phyloP scores from a whole-genome alignment of 2,888 invertebrate genomes.

The Pomacea canaliculata region DNA sequence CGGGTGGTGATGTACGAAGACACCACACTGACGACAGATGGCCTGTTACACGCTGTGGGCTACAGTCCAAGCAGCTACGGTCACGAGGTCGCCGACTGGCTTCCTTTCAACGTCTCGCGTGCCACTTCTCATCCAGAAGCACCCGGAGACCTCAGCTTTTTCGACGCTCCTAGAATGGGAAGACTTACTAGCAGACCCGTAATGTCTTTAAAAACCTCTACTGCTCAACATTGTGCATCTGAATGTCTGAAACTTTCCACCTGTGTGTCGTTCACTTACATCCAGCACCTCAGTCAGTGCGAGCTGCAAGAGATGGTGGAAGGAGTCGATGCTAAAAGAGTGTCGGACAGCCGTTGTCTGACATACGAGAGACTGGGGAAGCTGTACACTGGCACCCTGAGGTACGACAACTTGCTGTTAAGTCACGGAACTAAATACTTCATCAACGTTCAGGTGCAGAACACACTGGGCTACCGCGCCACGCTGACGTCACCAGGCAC shows the following conservation, averaged over 20 bases:
- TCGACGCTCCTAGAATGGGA: background rate
- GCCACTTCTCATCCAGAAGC: background rate
- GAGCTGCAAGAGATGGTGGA: background rate
- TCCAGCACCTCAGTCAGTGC: background rate
- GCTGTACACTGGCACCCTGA: background rate
- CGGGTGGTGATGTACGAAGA: slow-evolving; percentile 51
- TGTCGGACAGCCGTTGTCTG: background rate
- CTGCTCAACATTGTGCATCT: background rate
- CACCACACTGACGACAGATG: slow-evolving; percentile 37
- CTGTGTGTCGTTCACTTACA: slow-evolving; percentile 2
- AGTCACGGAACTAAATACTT: slow-evolving; percentile 6
- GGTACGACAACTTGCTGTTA: background rate
- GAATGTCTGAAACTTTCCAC: background rate
- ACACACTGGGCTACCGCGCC: slow-evolving; percentile 5
- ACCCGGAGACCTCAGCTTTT: slow-evolving; percentile 17
- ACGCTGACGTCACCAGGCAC: slow-evolving; percentile 2
- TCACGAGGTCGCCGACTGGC: slow-evolving; percentile 36
- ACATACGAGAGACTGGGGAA: slow-evolving; percentile 12
- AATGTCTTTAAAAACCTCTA: background rate
- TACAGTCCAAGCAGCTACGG: slow-evolving; percentile 44
- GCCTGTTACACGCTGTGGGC: slow-evolving; percentile 40
- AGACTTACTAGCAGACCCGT: background rate
- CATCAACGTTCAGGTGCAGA: slow-evolving; percentile 8
- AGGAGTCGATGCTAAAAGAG: background rate
- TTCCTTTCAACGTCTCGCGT: background rate